Conservation (phyloP, 2,888 invertebrate species). For the Perizoma flavofasciatum region DNA sequence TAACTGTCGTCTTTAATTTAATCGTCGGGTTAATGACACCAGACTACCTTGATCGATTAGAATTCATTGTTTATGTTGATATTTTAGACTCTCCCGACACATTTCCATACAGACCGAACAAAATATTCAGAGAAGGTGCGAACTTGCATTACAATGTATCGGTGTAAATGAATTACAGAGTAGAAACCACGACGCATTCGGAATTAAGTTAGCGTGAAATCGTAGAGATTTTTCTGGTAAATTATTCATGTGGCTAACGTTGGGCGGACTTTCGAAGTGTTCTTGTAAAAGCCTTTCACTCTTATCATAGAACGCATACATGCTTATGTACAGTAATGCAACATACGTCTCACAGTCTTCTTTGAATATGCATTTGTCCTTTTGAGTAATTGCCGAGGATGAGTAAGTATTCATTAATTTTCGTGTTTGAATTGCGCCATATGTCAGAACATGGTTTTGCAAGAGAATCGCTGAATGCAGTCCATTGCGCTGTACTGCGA, state of each 20-base stretch:
- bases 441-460: slow-evolving; percentile 35
- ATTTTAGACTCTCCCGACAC: slow-evolving; percentile 28
- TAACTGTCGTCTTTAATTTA: slow-evolving; percentile 34
- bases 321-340: slow-evolving; percentile 39
- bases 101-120: slow-evolving; percentile 33
- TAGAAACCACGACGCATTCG: slow-evolving; percentile 78
- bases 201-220: slow-evolving; percentile 81
- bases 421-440: slow-evolving; percentile 35
- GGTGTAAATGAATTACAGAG: slow-evolving; percentile 76
- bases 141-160: slow-evolving; percentile 63
- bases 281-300: slow-evolving; percentile 82
- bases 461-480: slow-evolving; percentile 33
- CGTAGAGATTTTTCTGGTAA: slow-evolving; percentile 84
- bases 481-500: slow-evolving; percentile 25
- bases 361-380: slow-evolving; percentile 16
- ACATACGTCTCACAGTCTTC: slow-evolving; percentile 10
- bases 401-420: slow-evolving; percentile 29
- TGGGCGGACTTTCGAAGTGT: slow-evolving; percentile 77
- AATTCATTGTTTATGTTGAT: slow-evolving; percentile 20
- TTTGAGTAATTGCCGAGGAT: slow-evolving; percentile 21
- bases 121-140: slow-evolving; percentile 52
- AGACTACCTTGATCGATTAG: slow-evolving; percentile 53
- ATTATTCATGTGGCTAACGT: slow-evolving; percentile 81
- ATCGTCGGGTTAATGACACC: slow-evolving; percentile 54
- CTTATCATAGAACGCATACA: slow-evolving; percentile 65